Base-by-base conservation (phyloP, 2,888 invertebrate genomes). In the Papilio demoleus region DNA sequence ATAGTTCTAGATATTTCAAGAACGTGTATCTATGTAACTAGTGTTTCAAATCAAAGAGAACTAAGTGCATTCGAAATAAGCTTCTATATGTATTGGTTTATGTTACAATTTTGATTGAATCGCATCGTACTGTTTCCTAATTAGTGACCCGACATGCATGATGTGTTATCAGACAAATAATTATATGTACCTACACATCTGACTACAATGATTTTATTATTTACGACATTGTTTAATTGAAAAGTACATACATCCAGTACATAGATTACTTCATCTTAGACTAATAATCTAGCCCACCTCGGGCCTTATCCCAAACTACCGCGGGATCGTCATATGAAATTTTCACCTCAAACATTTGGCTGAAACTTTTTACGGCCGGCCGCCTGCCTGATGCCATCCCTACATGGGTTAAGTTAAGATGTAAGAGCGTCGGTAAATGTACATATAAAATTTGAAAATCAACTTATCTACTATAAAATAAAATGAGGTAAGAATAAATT, bases 131-230 rank as follows among this genome's bases (percentile, higher is more conserved):
- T 24, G 31, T 62, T 62, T 36, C n/a, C 65, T 69, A 69, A 69
- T 69, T 69, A 69, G 65, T 53, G 65, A 50, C 59, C 34, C 65
- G 65, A 65, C 65, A 36, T 65, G 38, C 61, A 65, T 65, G 64
- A 50, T 53, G 34, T 65, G 60, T 53, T 65, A 65, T 65, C 40
- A 60, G 27, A 61, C 42, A 69, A 69, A 61, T 61, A 69, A 65
- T 56, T 65, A 42, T 27, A 42, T 60, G 22, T 59, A 60, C n/a
- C n/a, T n/a, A n/a, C 59, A 65, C 40, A 58, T 34, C 22, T 61
- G 19, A 22, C 14, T 47, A 36, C n/a, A 22, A 64, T 47, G 19
- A 36, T 17, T 47, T 38, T 59, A 36, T 64, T 68, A 45, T 50
- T 47, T 38, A 24, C 12, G 14, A 53, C 22, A 62, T 31, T 22